phyloP scores from a whole-genome alignment of 2,113 vertebrate genomes.

The Anguilla rostrata region DNA sequence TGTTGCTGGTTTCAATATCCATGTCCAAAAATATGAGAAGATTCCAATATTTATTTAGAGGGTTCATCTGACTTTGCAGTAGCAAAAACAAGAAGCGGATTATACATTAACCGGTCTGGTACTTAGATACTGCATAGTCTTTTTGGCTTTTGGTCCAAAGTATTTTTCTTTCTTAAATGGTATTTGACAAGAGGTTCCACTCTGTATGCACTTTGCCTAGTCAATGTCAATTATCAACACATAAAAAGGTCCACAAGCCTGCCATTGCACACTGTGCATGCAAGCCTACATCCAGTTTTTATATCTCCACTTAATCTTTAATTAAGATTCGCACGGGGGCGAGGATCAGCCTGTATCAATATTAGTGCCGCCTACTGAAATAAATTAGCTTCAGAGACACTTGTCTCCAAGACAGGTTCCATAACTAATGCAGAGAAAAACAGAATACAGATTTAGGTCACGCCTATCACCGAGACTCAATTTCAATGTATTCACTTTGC shows the following conservation, averaged over 20 bases:
- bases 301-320: constrained; percentile 7
- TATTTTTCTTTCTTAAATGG: background rate
- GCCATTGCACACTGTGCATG: background rate
- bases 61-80: background rate
- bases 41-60: background rate
- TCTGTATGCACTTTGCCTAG: background rate
- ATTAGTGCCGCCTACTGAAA: constrained; percentile 3
- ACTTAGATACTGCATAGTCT: background rate
- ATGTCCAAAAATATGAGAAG: background rate
- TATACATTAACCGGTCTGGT: background rate
- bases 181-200: background rate
- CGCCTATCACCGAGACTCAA: background rate
- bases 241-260: background rate
- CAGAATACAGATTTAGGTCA: background rate
- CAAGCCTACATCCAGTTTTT: background rate
- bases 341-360: constrained; percentile 8
- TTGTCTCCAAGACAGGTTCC: constrained; percentile 3
- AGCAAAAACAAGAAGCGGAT: background rate
- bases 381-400: constrained; percentile 15
- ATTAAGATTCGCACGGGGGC: constrained; percentile 5
- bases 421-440: background rate
- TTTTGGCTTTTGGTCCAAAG: background rate
- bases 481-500: background rate
- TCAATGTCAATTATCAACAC: background rate
- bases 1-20: background rate